Conservation (phyloP, 1,140 invertebrate species). For the Mya arenaria region DNA sequence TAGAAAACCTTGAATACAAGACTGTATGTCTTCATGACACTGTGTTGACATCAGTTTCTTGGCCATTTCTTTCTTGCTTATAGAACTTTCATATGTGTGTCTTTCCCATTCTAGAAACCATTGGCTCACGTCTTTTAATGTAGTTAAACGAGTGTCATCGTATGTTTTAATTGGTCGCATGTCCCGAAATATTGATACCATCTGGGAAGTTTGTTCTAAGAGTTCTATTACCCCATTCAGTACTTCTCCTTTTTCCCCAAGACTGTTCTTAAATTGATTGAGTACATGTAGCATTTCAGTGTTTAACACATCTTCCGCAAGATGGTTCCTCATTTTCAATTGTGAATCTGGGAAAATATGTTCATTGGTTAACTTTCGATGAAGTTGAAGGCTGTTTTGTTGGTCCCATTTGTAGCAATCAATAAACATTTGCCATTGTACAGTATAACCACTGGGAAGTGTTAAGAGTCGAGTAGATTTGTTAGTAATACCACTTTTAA, state of each 20-base stretch:
- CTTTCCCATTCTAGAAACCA: not conserved
- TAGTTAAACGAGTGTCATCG: not conserved
- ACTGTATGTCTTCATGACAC: not conserved
- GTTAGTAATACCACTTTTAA: conserved; percentile 10
- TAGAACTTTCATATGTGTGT: no score
- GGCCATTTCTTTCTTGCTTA: no score
- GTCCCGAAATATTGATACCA: not conserved
- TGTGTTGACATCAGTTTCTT: not conserved
- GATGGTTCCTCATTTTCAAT: conserved; percentile 29
- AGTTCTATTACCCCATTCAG: conserved; percentile 10
- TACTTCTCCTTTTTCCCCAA: not conserved
- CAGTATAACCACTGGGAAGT: not conserved
- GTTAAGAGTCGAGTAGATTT: conserved; percentile 6
- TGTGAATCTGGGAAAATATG: conserved; percentile 8
- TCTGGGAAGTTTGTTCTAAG: conserved; percentile 7
- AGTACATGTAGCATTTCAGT: conserved; percentile 28
- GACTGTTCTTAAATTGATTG: not conserved
- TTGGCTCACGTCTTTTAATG: not conserved
- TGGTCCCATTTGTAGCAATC: conserved; percentile 10
- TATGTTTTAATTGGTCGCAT: conserved; percentile 1
- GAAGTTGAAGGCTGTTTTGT: not conserved
- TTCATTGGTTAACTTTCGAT: conserved; percentile 23
- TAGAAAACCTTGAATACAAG: conserved; percentile 1
- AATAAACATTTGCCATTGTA: conserved; percentile 1
- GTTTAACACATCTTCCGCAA: conserved; percentile 30